phyloP scores from a whole-genome alignment of 2,888 invertebrate genomes.

The Gari tellinella region DNA sequence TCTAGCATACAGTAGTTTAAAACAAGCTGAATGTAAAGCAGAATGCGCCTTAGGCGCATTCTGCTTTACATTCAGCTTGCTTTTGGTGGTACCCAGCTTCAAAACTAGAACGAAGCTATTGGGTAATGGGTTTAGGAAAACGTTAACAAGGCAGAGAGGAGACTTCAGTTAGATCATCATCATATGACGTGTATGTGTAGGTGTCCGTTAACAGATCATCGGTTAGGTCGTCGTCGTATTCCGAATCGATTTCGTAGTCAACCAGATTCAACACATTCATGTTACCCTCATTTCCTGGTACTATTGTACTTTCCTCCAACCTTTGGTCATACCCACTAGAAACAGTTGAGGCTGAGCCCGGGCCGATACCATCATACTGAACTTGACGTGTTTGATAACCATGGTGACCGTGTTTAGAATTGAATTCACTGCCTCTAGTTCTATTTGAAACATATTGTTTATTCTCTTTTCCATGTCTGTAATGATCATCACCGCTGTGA shows the following conservation, averaged over 20 bases:
- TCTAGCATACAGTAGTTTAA: no score
- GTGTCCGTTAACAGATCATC: conserved; percentile 51
- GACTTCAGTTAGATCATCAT: conserved; percentile 58
- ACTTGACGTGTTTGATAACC: conserved; percentile 27
- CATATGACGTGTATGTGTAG: conserved; percentile 45
- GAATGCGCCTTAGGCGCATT: no score
- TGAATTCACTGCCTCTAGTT: neutral
- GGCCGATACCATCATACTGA: conserved; percentile 19
- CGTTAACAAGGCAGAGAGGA: conserved; percentile 55
- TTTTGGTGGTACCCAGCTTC: no score
- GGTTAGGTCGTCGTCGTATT: conserved; percentile 47
- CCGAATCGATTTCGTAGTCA: conserved; percentile 49
- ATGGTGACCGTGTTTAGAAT: conserved; percentile 30
- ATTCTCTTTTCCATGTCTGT: no score
- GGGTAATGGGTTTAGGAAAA: no score
- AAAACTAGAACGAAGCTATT: no score
- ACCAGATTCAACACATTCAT: conserved; percentile 40
- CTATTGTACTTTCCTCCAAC: conserved; percentile 14
- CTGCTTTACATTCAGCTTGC: no score
- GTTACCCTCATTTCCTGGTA: conserved; percentile 37
- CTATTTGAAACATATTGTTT: no score
- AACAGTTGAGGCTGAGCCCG: neutral
- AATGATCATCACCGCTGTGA: no score
- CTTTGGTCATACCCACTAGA: neutral
- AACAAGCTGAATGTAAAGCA: no score